Conservation (phyloP, 2,113 vertebrate genomes). For the Ramphastos sulfuratus region DNA sequence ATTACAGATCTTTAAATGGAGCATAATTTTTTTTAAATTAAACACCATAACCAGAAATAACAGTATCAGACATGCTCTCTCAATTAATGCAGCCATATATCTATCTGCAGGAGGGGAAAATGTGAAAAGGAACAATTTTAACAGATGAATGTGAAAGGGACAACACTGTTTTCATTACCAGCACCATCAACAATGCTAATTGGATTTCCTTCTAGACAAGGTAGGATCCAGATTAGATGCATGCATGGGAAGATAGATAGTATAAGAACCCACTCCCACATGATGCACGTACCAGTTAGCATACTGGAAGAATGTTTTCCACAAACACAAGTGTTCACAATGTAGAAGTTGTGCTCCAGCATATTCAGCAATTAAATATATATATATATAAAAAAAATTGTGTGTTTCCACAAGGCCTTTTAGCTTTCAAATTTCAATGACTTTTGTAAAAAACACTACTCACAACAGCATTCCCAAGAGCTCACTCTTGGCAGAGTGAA, state of each 20-base stretch:
- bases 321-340: not conserved
- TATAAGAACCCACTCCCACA: not conserved
- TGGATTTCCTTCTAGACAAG: conserved; percentile 18
- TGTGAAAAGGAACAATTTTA: not conserved
- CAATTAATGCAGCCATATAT: conserved; percentile 37
- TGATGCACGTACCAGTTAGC: not conserved
- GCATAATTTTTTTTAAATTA: not conserved
- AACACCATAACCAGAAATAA: conserved; percentile 30
- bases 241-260: not conserved
- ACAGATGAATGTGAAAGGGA: not conserved
- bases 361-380: not conserved
- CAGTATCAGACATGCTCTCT: not conserved
- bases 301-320: not conserved
- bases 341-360: fast-evolving
- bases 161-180: conserved; percentile 16
- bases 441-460: conserved; percentile 5
- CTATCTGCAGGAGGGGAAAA: conserved; percentile 18
- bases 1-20: conserved; percentile 41
- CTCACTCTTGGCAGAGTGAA: conserved; percentile 4
- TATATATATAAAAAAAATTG: not conserved
- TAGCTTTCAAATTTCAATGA: not conserved
- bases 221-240: not conserved
- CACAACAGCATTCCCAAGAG: not conserved
- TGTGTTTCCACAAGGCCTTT: not conserved
- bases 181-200: conserved; percentile 17